These are phyloP conservation scores for Antennarius maculatus DNA, from an alignment of 2,797 vertebrate species.

Conservation along the genomic window DNA sequence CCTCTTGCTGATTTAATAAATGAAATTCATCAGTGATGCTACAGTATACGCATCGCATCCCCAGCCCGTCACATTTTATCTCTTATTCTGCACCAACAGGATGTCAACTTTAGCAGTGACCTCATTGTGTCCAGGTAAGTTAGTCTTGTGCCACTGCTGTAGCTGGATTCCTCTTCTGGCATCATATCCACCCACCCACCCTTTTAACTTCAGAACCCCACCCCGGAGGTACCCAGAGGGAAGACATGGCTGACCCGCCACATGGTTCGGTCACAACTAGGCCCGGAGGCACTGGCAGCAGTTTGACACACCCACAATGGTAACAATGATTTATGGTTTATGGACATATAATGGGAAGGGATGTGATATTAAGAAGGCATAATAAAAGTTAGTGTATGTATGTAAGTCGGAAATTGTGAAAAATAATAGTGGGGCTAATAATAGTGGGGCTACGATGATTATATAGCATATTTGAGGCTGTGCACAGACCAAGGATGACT, in stretches of 20 bases:
- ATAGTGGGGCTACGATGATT: neutral
- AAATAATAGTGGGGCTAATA: neutral
- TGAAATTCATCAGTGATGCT: conserved; percentile 18
- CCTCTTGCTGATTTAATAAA: conserved; percentile 34
- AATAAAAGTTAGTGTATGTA: conserved; percentile 9
- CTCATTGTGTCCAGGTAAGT: conserved; percentile 67
- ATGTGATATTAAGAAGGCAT: neutral
- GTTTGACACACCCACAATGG: conserved; percentile 14
- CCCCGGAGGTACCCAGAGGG: conserved; percentile 34
- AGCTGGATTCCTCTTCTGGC: conserved; percentile 25
- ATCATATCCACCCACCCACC: conserved; percentile 7
- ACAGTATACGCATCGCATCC: conserved; percentile 15
- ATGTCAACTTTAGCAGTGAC: conserved; percentile 40
- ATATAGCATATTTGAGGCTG: conserved; percentile 30
- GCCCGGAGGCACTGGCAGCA: conserved; percentile 21
- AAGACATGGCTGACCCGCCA: conserved; percentile 42
- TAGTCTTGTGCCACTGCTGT: conserved; percentile 23
- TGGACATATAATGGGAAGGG: conserved; percentile 18
- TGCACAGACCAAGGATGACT: conserved; percentile 28
- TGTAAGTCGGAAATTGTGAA: conserved; percentile 1
- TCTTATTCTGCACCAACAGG: conserved; percentile 19
- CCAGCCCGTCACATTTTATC: conserved; percentile 3
- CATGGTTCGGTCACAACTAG: conserved; percentile 35
- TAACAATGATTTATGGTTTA: conserved; percentile 35
- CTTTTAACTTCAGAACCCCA: conserved; percentile 21